A percentile compares a stretch with the other conserved stretches of the same genome.
Conservation (phyloP, 2,888 invertebrate species). For the Cheilosia scutellata region DNA sequence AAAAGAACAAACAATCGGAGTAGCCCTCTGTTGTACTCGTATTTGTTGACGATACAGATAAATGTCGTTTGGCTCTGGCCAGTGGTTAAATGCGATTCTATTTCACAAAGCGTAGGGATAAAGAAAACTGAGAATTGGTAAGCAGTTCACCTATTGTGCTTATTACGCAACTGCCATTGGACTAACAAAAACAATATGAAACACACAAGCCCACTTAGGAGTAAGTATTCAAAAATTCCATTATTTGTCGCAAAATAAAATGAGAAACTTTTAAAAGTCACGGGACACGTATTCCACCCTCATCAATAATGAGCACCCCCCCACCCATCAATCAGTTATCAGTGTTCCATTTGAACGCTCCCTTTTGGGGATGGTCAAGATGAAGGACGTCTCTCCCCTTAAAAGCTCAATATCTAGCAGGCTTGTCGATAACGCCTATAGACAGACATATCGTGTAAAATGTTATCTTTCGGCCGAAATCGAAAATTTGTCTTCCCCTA, state of each 20-base stretch:
- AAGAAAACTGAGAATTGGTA: background rate
- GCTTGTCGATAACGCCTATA: conserved; percentile 40
- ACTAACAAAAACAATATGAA: background rate
- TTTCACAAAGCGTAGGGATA: conserved; percentile 30
- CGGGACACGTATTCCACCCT: background rate
- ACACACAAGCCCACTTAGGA: conserved; percentile 59
- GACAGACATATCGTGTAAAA: conserved; percentile 21
- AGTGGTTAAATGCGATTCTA: conserved; percentile 53
- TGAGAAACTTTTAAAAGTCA: conserved; percentile 8
- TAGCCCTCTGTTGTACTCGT: conserved; percentile 2
- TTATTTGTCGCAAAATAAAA: conserved; percentile 25
- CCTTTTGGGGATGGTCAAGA: conserved; percentile 24
- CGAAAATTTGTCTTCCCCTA: conserved; percentile 13
- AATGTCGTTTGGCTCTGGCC: conserved; percentile 20
- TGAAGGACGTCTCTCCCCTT: conserved; percentile 14
- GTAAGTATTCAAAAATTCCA: conserved; percentile 31
- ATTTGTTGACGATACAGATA: conserved; percentile 52
- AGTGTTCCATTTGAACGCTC: conserved; percentile 41
- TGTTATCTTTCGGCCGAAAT: conserved; percentile 21
- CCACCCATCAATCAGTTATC: conserved; percentile 37
- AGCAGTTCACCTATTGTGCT: conserved; percentile 1
- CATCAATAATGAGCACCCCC: background rate
- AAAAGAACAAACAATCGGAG: conserved; percentile 30
- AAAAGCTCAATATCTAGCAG: conserved; percentile 54
- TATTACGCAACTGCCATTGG: background rate